Conservation (phyloP, 2,797 vertebrate genomes). For the Rhinichthys osculus region DNA sequence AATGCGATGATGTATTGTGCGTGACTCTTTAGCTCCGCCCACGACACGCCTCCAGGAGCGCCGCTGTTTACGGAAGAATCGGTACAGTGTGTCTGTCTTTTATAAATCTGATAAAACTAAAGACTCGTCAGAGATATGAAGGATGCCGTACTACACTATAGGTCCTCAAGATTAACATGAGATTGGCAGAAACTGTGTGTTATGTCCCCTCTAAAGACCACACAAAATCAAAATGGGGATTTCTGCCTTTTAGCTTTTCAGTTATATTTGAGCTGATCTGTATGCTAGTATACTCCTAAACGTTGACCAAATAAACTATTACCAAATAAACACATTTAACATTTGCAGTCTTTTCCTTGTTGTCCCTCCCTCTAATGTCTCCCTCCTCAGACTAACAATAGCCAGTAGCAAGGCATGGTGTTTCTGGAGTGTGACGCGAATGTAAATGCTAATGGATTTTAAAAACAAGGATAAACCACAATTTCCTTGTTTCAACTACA, state of each 20-base stretch:
- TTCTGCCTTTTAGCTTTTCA: too few relatives aligned
- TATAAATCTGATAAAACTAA: too few relatives aligned
- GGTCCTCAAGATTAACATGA: too few relatives aligned
- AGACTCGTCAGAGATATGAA: too few relatives aligned
- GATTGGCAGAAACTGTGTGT: too few relatives aligned
- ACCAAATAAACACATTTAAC: neutral
- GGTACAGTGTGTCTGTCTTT: too few relatives aligned
- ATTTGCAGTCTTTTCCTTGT: neutral
- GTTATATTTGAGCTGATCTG: neutral
- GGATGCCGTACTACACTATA: too few relatives aligned
- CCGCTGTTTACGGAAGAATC: too few relatives aligned
- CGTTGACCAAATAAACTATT: neutral
- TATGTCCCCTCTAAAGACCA: neutral
- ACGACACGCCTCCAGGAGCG: too few relatives aligned
- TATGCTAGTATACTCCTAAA: neutral
- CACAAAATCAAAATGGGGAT: too few relatives aligned
- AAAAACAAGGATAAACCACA: neutral
- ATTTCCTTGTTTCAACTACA: neutral
- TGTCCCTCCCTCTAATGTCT: neutral
- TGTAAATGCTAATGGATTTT: neutral
- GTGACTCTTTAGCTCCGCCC: too few relatives aligned
- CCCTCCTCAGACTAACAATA: neutral
- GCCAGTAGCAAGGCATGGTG: neutral
- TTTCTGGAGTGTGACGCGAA: neutral
- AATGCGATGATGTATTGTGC: too few relatives aligned